Evolutionary conservation across 1,140 invertebrate species (phyloP).

Genomic region (Drosophila sturtevanti): DNA sequence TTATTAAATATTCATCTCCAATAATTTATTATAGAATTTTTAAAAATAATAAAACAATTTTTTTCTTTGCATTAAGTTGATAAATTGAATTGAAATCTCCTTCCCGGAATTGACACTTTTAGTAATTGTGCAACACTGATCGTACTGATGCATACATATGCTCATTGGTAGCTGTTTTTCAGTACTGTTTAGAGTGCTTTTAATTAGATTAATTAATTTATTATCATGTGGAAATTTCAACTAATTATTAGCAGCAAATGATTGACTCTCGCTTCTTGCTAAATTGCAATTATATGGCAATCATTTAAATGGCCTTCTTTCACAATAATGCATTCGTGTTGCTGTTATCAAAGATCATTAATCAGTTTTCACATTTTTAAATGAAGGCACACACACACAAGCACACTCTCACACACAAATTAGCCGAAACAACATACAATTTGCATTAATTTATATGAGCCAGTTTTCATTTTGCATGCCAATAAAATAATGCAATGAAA

Average conservation of each 20-base stretch:
- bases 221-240: constrained; percentile 11
- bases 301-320: constrained; percentile 15
- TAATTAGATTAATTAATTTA: constrained; percentile 2
- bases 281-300: neutral
- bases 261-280: constrained; percentile 13
- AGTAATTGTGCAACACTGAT: neutral
- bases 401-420: too few species aligned
- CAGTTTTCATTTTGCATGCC: constrained; percentile 16
- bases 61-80: too few species aligned
- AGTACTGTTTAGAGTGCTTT: neutral
- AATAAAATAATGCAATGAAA: neutral
- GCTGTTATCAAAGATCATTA: neutral
- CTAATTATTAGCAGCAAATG: constrained; percentile 11
- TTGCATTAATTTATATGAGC: constrained; percentile 8
- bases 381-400: too few species aligned
- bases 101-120: neutral
- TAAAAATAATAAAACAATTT: too few species aligned
- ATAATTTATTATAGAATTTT: too few species aligned
- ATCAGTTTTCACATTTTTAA: neutral
- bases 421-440: constrained; percentile 2
- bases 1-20: too few species aligned
- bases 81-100: too few species aligned
- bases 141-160: neutral
- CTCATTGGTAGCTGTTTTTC: neutral
- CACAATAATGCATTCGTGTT: neutral